These are phyloP conservation scores for Dendropsophus ebraccatus DNA, from an alignment of 2,113 vertebrate species.

Conservation along the genomic window DNA sequence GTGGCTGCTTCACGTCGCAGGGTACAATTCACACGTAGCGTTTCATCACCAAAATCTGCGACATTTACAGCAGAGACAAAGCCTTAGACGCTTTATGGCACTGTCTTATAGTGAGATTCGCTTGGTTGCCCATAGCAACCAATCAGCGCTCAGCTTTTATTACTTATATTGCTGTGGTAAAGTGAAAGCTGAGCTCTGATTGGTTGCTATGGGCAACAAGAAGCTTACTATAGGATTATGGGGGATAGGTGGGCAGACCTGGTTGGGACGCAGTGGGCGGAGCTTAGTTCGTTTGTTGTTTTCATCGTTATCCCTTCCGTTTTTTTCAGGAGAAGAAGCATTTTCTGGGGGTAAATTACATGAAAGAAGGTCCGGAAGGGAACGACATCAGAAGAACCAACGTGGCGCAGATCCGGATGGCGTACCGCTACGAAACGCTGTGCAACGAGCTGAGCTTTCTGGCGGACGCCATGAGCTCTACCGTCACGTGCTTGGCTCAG, in stretches of 20 bases:
- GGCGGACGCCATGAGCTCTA: slow-evolving; percentile 86
- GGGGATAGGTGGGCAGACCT: too few relatives aligned
- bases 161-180: too few relatives aligned
- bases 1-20: too few relatives aligned
- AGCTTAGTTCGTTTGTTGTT: neutral
- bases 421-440: slow-evolving; percentile 90
- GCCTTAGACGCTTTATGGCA: neutral
- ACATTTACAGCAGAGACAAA: too few relatives aligned
- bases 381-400: slow-evolving; percentile 95
- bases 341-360: slow-evolving; percentile 90
- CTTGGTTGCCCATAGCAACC: too few relatives aligned
- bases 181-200: too few relatives aligned
- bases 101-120: neutral
- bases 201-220: too few relatives aligned
- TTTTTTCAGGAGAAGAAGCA: slow-evolving; percentile 88
- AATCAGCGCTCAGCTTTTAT: too few relatives aligned
- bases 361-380: slow-evolving; percentile 89
- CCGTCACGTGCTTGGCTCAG: slow-evolving; percentile 64
- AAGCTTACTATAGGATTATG: too few relatives aligned
- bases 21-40: too few relatives aligned
- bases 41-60: too few relatives aligned
- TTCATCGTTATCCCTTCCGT: neutral
- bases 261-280: neutral
- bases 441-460: slow-evolving; percentile 96
- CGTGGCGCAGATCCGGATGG: slow-evolving; percentile 95